phyloP scores from a whole-genome alignment of 2,888 invertebrate species.

The Pycnomerus fuliginosus region DNA sequence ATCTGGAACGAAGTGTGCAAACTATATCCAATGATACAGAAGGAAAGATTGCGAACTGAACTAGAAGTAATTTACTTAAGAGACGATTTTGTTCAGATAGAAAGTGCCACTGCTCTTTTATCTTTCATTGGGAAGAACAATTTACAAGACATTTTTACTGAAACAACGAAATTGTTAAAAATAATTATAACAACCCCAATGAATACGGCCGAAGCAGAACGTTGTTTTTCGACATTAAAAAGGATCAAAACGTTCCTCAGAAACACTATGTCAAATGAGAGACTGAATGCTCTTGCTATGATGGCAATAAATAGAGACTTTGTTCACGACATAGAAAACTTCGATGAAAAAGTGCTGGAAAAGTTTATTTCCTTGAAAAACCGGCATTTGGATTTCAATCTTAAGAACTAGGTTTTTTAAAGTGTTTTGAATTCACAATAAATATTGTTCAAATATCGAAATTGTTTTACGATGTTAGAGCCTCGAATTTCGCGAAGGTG shows the following conservation, averaged over 20 bases:
- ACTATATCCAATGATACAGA: constrained; percentile 30
- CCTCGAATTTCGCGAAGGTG: too few relatives aligned
- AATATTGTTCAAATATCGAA: too few relatives aligned
- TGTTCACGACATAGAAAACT: too few relatives aligned
- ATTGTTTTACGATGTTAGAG: too few relatives aligned
- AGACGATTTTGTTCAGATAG: constrained; percentile 26
- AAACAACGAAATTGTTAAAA: constrained; percentile 31
- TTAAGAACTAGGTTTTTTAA: too few relatives aligned
- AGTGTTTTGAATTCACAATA: too few relatives aligned
- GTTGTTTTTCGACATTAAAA: constrained; percentile 32
- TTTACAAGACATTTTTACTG: constrained; percentile 28
- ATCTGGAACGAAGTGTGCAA: constrained; percentile 15
- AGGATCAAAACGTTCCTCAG: constrained; percentile 33
- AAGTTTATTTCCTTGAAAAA: too few relatives aligned
- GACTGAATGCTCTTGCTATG: constrained; percentile 34
- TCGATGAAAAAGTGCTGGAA: too few relatives aligned
- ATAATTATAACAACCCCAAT: constrained; percentile 38
- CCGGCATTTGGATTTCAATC: too few relatives aligned
- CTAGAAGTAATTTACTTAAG: constrained; percentile 31
- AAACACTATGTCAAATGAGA: constrained; percentile 32
- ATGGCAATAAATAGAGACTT: too few relatives aligned
- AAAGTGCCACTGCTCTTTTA: constrained; percentile 21
- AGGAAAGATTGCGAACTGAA: constrained; percentile 31
- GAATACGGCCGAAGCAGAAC: constrained; percentile 33
- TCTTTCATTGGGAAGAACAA: constrained; percentile 29